These are phyloP conservation scores for Heterocephalus glaber DNA, from an alignment of 2,113 vertebrate species.

Conservation along the genomic window DNA sequence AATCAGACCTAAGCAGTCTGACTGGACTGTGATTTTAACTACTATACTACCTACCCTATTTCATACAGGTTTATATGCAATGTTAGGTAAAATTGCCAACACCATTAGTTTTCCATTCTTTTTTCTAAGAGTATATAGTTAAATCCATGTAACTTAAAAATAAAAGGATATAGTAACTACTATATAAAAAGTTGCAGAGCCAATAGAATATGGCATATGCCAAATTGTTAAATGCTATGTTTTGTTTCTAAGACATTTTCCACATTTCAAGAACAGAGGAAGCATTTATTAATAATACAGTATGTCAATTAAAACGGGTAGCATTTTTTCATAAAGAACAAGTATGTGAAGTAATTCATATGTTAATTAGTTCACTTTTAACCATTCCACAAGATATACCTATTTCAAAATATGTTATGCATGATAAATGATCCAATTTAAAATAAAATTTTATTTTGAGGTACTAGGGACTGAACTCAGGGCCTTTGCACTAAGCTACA, in stretches of 20 bases:
- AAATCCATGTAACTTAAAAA: not conserved
- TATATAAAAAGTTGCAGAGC: conserved; percentile 23
- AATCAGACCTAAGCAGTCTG: not conserved
- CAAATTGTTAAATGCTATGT: not conserved
- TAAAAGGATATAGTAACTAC: not conserved
- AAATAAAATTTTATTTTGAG: not conserved
- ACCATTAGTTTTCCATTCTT: not conserved
- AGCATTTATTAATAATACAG: not conserved
- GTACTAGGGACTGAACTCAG: not conserved
- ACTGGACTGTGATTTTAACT: not conserved
- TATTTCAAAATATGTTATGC: not conserved
- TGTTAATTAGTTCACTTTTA: not conserved
- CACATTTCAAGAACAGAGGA: conserved; percentile 37
- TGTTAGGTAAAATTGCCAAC: not conserved
- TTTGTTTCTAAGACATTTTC: not conserved
- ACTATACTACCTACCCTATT: not conserved
- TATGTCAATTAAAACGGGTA: not conserved
- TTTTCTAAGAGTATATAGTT: not conserved
- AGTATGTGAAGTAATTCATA: not conserved
- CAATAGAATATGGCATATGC: not conserved
- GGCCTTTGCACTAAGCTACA: not conserved
- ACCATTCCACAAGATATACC: not conserved
- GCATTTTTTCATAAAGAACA: not conserved
- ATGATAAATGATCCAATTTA: not conserved
- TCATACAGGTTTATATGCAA: not conserved